Base-by-base conservation (phyloP, 2,888 invertebrate species). In the Acutogordius australiensis region DNA sequence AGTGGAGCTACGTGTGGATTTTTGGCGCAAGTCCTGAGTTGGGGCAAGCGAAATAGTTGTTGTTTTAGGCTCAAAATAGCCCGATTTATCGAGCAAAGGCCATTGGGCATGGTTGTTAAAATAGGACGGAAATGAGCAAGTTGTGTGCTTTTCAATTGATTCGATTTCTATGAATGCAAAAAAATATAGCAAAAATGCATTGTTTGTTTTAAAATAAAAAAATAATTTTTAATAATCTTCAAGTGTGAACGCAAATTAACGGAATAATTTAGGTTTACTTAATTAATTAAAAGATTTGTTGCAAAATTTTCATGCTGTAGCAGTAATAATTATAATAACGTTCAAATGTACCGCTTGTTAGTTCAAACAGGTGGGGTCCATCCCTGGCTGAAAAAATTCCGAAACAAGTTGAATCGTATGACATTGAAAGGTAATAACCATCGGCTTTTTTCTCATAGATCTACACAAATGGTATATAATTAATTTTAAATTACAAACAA, bases 401-500 rank as follows among this genome's bases (percentile, higher is more conserved):
- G 23, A 57, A 57, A 30, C 58, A 57, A 4, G 58, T 57, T 57
- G 58, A 57, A 57, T 57, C 58, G 23, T 29, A 57, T 8, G 58
- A 57, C 58, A 57, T 57, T 4, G 58, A 57, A 18, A 57, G 8
- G 13, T 57, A 18, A 29, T 29, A 29, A n/a, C 30, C 58, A 29
- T 27, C 8, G 27, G 27, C 18, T 2, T 4, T 51, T 23, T 51
- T 51, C 23, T 51, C 51, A 23, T 51, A 51, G 23, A 51, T 51
- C 51, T 51, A 51, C 4, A 51, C n/a, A n/a, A n/a, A n/a, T n/a
- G n/a, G n/a, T n/a, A n/a, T 51, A n/a, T 51, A n/a, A n/a, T 4
- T 51, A 51, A 51, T 51, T 8, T n/a, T 4, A 8, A n/a, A 51
- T 51, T 8, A 51, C n/a, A n/a, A n/a, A n/a, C n/a, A n/a, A n/a